Evolutionary conservation across 2,888 invertebrate species (phyloP), one percentile per base, ranked within the genome.

Genomic region (Leptothorax acervorum): DNA sequence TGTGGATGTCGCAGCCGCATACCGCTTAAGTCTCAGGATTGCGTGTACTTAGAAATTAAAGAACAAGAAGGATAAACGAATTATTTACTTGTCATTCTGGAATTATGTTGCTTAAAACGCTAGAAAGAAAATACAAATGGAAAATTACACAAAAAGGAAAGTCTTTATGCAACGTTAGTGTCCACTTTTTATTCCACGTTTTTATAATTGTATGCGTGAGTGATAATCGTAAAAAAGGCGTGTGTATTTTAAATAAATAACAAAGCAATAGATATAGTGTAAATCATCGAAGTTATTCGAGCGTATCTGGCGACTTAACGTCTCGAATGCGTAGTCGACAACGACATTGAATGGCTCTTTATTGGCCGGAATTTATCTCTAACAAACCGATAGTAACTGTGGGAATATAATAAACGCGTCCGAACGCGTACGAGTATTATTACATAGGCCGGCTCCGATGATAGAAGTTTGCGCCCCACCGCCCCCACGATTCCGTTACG

Each of bases 351-450:
- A 78, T 55, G 60, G 68, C 68, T 48, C 35, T 78, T 65, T 48
- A 60, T 51, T 57, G 53, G 35, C 9, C 63, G 5, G 78, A 73
- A 71, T 79, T 71, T 60, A 83, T 84, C 81, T 68, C 70, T 79
- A 63, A 84, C 48, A 84, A 83, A 73, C 68, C 57, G 62, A 79
- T 79, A 68, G 73, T 78, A 74, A 83, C 62, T 28, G 39, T 31
- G 45, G 62, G 81, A 82, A 73, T 62, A 65, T 68, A 66, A 82
- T 73, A 65, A 71, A 48, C 42, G 78, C 57, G 57, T 42, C 60
- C 55, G 23, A 82, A 65, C 53, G 63, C 53, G 63, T 28, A 73
- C 63, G 53, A 55, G 66, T 55, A 57, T 81, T 55, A 57, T 84
- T 57, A 51, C 63, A 39, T 53, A 62, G 39, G 35, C 66, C 48